Percentiles rank a stretch among this genome's conserved stretches.
Conservation (phyloP, 23 tunicate genomes). For the Styela plicata region DNA sequence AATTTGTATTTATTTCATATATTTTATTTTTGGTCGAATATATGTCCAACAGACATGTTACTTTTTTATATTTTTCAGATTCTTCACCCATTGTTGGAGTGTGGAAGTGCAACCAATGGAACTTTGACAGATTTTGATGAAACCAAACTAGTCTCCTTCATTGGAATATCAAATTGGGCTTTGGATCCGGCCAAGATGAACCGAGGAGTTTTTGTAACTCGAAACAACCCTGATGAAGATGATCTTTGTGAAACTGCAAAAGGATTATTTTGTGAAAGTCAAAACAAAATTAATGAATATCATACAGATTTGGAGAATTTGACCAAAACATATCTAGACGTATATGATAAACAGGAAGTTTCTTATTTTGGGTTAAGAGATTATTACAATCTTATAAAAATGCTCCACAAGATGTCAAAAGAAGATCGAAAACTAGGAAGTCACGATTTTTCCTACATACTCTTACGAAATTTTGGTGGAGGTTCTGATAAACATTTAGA, state of each 20-base stretch:
- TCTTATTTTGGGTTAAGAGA: slow-evolving; percentile 81
- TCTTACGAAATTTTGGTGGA: slow-evolving; percentile 72
- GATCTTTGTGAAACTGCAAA: slow-evolving; percentile 62
- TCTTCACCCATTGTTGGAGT: slow-evolving; percentile 63
- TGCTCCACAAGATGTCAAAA: slow-evolving; percentile 38
- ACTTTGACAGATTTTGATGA: not conserved
- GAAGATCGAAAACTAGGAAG: slow-evolving; percentile 8
- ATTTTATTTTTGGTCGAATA: too few species aligned
- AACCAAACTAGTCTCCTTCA: slow-evolving; percentile 72
- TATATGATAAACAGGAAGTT: slow-evolving; percentile 34
- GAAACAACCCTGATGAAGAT: slow-evolving; percentile 46
- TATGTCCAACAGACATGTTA: too few species aligned
- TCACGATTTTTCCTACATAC: slow-evolving; percentile 27
- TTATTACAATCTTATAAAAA: slow-evolving; percentile 71
- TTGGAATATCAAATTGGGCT: slow-evolving; percentile 94
- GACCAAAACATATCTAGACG: slow-evolving; percentile 52
- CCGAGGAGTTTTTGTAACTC: slow-evolving; percentile 79
- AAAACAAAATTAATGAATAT: slow-evolving; percentile 31
- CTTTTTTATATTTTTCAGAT: slow-evolving; percentile 1
- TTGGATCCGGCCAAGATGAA: slow-evolving; percentile 93
- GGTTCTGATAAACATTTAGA: not conserved
- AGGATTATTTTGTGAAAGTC: slow-evolving; percentile 32
- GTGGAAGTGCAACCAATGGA: slow-evolving; percentile 9
- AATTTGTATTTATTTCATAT: too few species aligned
- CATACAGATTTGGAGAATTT: slow-evolving; percentile 24